Evolutionary conservation across 2,113 vertebrate species (phyloP), one percentile per base, ranked within the genome.

Genomic region (Stictonetta naevosa): DNA sequence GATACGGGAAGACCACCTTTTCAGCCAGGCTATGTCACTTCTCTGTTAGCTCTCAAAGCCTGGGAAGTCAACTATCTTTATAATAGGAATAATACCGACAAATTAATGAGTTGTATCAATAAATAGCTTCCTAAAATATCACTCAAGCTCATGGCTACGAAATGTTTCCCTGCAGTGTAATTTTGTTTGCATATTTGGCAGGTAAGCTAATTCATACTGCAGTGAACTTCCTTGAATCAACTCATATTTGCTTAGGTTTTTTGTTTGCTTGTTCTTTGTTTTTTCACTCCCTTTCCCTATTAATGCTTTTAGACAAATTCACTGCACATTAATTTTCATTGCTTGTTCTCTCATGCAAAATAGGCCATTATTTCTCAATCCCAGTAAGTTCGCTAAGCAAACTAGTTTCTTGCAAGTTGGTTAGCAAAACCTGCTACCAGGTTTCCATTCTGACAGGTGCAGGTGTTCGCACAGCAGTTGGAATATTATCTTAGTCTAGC

Each of bases 301-400:
- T 94, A 93, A 89, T 83, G 42, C 31, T 81, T 95, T 92, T 75
- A 88, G 84, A 96, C 88, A 95, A 81, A 95, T 86, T 89, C 90
- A 88, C 73, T 79, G 95, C 58, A 86, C 66, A 38, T 96, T 81
- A 95, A 81, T 90, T 90, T 90, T 86, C 64, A 67, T 87, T 91
- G 52, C 63, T 94, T 86, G 66, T 46, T 83, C 56, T 42, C 28
- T 56, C 77, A 29, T 79, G 92, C 89, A 93, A 95, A 97, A 74
- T 62, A 74, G 60, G 55, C 34, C 55, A 72, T 46, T 72, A 44
- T 83, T 81, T 60, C 83, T 74, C 67, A 68, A 26, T 42, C 16
- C 14, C 38, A 48, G 11, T 13, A 91, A 91, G 16, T 92, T 90
- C 66, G 83, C 48, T 59, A 52, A 34, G 55, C 26, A 8, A 84